Evolutionary conservation across 2,797 vertebrate species (phyloP).

Genomic region (Tapera naevia): DNA sequence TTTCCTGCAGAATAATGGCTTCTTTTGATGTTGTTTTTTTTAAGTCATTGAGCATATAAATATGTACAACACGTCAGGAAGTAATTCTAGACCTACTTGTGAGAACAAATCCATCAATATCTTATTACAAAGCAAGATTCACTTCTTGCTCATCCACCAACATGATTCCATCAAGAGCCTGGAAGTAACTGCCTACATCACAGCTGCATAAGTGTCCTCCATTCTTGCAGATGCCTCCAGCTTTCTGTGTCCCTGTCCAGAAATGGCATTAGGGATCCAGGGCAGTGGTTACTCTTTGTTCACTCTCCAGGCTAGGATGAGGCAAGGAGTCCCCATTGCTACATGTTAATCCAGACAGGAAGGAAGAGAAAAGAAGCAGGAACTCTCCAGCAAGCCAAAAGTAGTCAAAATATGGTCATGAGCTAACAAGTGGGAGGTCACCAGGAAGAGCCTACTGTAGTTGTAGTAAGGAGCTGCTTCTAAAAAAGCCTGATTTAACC

Average conservation of each 20-base stretch:
- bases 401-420: neutral
- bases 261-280: neutral
- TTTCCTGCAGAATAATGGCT: neutral
- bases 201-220: rapidly evolving
- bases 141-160: neutral
- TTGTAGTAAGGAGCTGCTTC: neutral
- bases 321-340: neutral
- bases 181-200: neutral
- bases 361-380: neutral
- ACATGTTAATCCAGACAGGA: neutral
- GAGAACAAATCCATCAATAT: neutral
- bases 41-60: neutral
- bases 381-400: neutral
- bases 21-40: neutral
- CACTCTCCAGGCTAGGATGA: neutral
- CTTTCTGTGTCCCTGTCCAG: neutral
- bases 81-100: neutral
- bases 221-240: neutral
- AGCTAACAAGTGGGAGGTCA: neutral
- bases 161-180: neutral
- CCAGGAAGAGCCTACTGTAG: neutral
- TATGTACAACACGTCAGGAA: neutral
- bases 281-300: neutral
- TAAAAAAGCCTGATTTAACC: neutral
- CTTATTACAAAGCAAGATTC: neutral